Evolutionary conservation across 2,113 vertebrate species (phyloP), one percentile per base, ranked within the genome.

Genomic region (Hassar affinis): DNA sequence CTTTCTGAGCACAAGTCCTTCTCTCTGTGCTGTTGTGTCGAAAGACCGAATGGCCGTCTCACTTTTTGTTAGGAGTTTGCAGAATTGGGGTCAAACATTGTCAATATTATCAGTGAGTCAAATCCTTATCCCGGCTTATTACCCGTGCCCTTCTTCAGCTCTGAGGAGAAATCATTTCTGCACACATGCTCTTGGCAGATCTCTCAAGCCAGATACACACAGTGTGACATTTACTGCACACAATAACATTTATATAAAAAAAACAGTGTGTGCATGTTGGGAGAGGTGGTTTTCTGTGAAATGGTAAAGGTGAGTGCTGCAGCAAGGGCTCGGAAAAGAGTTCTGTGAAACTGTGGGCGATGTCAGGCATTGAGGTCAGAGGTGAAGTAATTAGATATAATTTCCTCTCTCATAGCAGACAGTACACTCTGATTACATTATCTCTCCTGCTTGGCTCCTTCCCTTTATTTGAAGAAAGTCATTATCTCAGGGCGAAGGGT

Each of bases 341-440:
- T 85, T 79, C 62, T 83, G 61, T 35, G 42, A 54, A 61, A 61
- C 80, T 18, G 75, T 81, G 82, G 85, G 84, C 66, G 85, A 82
- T 83, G 82, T 82, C 30, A 79, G 75, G 77, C 77, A 22, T 3
- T 25, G 79, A 88, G 91, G 90, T 91, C 90, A 90, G 78, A 90
- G 90, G 88, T 89, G 84, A 80, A 79, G 89, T 91, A 91, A 93
- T 92, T 92, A 91, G 88, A 89, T 85, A 86, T 85, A 80, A 91
- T 85, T 84, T 85, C 84, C 84, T 88, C 57, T 85, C 75, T 78
- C 49, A 49, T 25, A 71, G 72, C 51, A 85, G 88, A 85, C 84
- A 86, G 76, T 25, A 77, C 59, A 82, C 85, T 74, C 71, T 72
- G 87, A 92, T 90, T 90, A 87, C 84, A 87, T 88, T 79, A 66